Evolutionary conservation across 2,113 vertebrate species (phyloP).

Genomic region (Nettapus auritus): DNA sequence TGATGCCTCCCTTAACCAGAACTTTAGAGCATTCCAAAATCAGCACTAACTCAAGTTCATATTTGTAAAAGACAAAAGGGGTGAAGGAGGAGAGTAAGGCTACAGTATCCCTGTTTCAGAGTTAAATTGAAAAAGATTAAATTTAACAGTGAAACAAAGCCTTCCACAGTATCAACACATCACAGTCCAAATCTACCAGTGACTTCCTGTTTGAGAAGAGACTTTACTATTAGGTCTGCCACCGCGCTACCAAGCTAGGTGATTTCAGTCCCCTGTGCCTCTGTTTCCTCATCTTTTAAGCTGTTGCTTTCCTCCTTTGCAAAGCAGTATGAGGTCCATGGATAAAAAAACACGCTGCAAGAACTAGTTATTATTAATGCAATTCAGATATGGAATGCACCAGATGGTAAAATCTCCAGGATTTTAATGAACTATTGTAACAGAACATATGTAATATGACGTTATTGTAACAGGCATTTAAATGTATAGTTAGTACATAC

Average conservation of each 20-base stretch:
- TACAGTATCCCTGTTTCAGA: neutral
- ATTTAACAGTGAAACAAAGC: neutral
- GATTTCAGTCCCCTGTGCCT: neutral
- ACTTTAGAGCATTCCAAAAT: neutral
- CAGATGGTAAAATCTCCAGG: constrained; percentile 72
- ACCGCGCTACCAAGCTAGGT: neutral
- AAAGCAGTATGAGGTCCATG: constrained; percentile 50
- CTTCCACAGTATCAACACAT: neutral
- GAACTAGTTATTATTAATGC: constrained; percentile 66
- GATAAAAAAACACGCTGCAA: constrained; percentile 49
- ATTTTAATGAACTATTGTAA: constrained; percentile 73
- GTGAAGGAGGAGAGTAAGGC: neutral
- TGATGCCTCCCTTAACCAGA: neutral
- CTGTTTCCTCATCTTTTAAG: neutral
- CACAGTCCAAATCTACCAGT: neutral
- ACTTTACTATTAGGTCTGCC: neutral
- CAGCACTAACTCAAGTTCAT: neutral
- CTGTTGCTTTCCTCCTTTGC: constrained; percentile 11
- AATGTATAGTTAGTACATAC: constrained; percentile 72
- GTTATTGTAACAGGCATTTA: constrained; percentile 70
- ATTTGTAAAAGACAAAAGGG: neutral
- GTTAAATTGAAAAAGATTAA: neutral
- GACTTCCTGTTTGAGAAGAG: neutral
- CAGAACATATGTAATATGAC: constrained; percentile 73
- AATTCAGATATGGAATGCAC: constrained; percentile 59